Conservation (phyloP, 2,113 vertebrate species). For the Cavia porcellus region DNA sequence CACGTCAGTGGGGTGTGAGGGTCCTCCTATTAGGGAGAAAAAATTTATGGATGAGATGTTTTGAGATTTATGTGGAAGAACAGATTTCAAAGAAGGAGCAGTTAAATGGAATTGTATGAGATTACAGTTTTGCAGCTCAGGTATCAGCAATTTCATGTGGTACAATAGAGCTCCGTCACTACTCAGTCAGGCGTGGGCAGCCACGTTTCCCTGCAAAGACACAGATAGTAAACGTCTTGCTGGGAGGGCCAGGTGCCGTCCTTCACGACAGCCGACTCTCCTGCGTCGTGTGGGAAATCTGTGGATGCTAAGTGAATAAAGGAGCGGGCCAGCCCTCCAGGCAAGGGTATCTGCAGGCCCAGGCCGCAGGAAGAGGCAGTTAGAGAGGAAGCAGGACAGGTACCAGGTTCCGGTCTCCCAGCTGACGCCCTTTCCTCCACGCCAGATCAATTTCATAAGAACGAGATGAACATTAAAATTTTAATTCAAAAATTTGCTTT, state of each 20-base stretch:
- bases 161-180: not conserved
- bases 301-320: not conserved
- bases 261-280: not conserved
- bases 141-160: not conserved
- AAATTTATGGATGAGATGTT: not conserved
- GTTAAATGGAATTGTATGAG: not conserved
- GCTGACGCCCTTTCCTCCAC: not conserved
- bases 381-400: not conserved
- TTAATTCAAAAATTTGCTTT: not conserved
- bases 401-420: not conserved
- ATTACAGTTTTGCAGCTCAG: not conserved
- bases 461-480: slow-evolving; percentile 7
- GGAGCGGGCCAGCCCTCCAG: not conserved
- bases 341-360: slow-evolving; percentile 22
- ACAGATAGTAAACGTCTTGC: not conserved
- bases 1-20: not conserved
- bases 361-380: not conserved
- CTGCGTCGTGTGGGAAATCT: not conserved
- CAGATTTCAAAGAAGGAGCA: not conserved
- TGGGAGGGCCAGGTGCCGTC: not conserved
- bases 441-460: not conserved
- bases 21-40: not conserved
- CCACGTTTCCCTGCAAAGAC: slow-evolving; percentile 7
- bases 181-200: not conserved
- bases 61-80: slow-evolving; percentile 15